Conservation (phyloP, 1,140 invertebrate genomes). For the Plectrocnemia conspersa region DNA sequence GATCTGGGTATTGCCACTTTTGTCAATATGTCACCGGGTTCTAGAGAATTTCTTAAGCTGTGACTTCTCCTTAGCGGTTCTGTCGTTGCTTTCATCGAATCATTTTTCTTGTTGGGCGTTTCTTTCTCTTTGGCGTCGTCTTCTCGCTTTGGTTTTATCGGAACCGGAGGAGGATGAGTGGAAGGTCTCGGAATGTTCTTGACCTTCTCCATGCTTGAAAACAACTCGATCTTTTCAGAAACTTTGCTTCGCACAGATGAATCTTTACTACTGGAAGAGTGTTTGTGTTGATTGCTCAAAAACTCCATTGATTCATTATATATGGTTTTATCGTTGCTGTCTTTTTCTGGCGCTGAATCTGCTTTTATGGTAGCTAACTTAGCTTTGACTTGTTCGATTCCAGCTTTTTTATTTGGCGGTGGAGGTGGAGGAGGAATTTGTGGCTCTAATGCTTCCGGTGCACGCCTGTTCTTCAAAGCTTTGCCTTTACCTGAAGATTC, state of each 20-base stretch:
- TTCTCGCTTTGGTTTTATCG: slow-evolving; percentile 41
- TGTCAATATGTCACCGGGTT: slow-evolving; percentile 70
- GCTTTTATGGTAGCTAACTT: slow-evolving; percentile 51
- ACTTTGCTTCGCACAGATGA: slow-evolving; percentile 49
- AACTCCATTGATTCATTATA: slow-evolving; percentile 39
- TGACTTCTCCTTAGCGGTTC: slow-evolving; percentile 49
- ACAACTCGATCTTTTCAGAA: slow-evolving; percentile 51
- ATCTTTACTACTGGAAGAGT: slow-evolving; percentile 43
- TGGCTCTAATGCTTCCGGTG: slow-evolving; percentile 44
- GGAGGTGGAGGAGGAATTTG: slow-evolving; percentile 37
- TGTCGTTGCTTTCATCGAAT: slow-evolving; percentile 36
- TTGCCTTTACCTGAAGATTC: slow-evolving; percentile 34
- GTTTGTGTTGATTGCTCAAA: slow-evolving; percentile 32
- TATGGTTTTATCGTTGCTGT: slow-evolving; percentile 43
- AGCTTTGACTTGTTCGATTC: slow-evolving; percentile 52
- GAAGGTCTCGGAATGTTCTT: slow-evolving; percentile 50
- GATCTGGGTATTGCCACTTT: slow-evolving; percentile 78
- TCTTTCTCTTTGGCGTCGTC: slow-evolving; percentile 10
- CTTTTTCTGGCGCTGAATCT: slow-evolving; percentile 28
- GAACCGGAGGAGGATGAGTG: slow-evolving; percentile 47
- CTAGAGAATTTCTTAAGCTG: slow-evolving; percentile 47
- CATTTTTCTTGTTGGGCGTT: slow-evolving; percentile 7
- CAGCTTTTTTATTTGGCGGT: slow-evolving; percentile 46
- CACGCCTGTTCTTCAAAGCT: slow-evolving; percentile 38
- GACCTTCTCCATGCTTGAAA: slow-evolving; percentile 50